Base-by-base conservation (phyloP, 2,888 invertebrate species). In the Micoletzkya japonica region DNA sequence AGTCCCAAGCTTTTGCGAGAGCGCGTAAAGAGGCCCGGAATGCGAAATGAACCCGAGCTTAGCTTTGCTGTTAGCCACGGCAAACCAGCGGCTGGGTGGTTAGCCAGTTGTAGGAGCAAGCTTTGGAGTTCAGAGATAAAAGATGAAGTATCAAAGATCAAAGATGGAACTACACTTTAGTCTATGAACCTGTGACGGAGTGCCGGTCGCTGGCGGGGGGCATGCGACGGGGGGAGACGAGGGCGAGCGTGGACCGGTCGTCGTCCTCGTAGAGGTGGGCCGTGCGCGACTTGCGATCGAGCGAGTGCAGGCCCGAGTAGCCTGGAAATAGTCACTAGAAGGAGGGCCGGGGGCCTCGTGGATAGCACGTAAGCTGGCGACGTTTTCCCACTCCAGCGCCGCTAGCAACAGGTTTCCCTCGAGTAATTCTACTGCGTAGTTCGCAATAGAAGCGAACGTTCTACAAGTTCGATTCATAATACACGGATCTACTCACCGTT, bases 211-310 rank as follows among this genome's bases (percentile, higher is more conserved):
- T 17, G 1, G 57, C 37, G 32, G 44, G 39, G 3, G 68, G 57
- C 44, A 58, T 58, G n/a, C 68, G 57, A 30, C 68, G 39, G 24
- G 68, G 68, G 0, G 68, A 68, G 6, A 68, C 39, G 2, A 68
- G 58, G 49, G 68, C 66, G 30, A 44, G 4, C 26, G 37, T 20
- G 17, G 34, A 60, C 28, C 30, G 64, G 20, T 20, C 20, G 4
- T 68, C 32, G 28, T 57, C 39, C n/a, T 32, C 20, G 68, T 68
- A 68, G n/a, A 68, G 24, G 24, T 68, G 68, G 17, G 68, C 39
- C 17, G 37, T 54, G 34, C 68, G 68, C 24, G 52, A 50, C 49
- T 68, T 68, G 17, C 68, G 17, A 24, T 68, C 68, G 14, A 68
- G 58, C 26, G 68, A 68, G 20, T 58, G 68, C 1, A 68, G 68